A percentile compares a stretch with the other conserved stretches of the same genome.
Conservation (phyloP, 2,888 invertebrate genomes). For the Drosophila rellima region DNA sequence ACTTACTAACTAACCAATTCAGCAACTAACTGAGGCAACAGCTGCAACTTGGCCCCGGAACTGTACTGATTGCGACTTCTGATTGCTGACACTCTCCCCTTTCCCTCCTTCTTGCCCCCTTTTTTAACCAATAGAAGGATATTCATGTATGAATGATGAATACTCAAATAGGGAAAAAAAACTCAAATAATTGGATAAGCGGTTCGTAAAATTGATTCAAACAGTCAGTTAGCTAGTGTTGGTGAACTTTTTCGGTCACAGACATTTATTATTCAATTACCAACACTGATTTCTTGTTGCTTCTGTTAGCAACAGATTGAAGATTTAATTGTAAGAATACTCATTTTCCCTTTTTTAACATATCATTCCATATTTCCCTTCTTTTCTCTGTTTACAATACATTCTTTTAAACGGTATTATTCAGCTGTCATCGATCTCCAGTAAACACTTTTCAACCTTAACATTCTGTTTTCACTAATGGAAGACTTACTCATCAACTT, state of each 20-base stretch:
- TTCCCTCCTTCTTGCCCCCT: not conserved
- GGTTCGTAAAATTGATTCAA: not conserved
- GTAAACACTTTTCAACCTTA: no score
- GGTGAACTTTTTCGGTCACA: not conserved
- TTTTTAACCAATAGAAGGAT: not conserved
- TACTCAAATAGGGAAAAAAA: not conserved
- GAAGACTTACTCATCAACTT: not conserved
- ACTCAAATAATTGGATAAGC: conserved; percentile 6
- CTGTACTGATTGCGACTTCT: conserved; percentile 25
- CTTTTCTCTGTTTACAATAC: not conserved
- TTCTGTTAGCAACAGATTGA: no score
- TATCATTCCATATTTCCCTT: not conserved
- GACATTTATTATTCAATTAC: not conserved
- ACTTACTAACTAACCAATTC: conserved; percentile 38
- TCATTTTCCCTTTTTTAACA: not conserved
- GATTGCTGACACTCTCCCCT: conserved; percentile 9
- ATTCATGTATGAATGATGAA: conserved; percentile 8
- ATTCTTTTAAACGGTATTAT: no score
- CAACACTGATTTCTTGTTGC: not conserved
- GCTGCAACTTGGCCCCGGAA: conserved; percentile 29
- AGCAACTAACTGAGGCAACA: conserved; percentile 36
- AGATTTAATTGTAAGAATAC: no score
- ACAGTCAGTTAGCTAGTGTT: not conserved
- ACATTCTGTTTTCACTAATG: no score
- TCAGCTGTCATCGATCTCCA: no score